These are phyloP conservation scores for Nyctalus aviator DNA, from an alignment of 2,797 vertebrate genomes.

Conservation along the genomic window DNA sequence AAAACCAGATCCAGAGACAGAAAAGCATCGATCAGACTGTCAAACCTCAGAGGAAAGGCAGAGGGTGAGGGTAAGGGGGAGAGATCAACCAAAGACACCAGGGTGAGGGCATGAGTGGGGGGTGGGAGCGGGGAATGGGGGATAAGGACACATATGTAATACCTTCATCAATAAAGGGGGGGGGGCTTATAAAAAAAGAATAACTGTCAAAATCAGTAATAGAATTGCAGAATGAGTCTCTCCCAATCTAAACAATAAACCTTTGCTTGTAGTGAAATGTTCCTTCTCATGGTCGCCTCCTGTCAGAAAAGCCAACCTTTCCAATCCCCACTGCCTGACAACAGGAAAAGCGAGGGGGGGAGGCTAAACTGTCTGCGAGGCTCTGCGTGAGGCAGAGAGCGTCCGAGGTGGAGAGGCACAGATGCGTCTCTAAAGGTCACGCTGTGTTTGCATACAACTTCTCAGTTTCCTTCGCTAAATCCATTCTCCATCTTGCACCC, in stretches of 20 bases:
- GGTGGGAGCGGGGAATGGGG: no score
- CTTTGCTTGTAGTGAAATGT: constrained; percentile 23
- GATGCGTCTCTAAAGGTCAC: constrained; percentile 21
- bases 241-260: constrained; percentile 7
- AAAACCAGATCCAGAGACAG: no score
- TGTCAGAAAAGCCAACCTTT: constrained; percentile 32
- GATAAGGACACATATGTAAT: no score
- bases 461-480: constrained; percentile 21
- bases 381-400: neutral
- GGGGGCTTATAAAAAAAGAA: neutral
- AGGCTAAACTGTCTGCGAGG: neutral
- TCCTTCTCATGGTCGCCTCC: neutral
- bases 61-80: no score
- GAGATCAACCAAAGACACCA: no score
- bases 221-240: neutral
- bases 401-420: neutral
- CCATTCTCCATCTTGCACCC: neutral
- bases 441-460: neutral
- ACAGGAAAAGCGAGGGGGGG: neutral
- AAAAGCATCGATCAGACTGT: no score
- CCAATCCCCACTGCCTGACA: neutral
- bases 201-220: neutral
- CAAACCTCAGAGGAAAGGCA: no score
- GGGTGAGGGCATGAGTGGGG: no score
- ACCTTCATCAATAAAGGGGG: no score